A percentile compares a stretch with the other conserved stretches of the same genome.
Conservation (phyloP, 2,797 vertebrate species). For the Oryzias sinensis region DNA sequence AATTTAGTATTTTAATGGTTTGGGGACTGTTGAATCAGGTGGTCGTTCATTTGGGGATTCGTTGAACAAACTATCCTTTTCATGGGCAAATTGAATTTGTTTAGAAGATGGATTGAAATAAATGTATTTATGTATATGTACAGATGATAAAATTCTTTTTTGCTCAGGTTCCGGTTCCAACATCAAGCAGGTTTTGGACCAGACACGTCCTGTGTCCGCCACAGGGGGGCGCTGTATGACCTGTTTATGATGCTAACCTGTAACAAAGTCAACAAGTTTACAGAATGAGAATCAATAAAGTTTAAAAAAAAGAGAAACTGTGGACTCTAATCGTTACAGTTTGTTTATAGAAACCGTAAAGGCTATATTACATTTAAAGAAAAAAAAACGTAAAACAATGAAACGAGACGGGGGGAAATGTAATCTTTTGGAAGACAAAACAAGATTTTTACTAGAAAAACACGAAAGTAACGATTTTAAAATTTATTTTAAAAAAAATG, state of each 20-base stretch:
- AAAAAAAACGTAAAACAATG: neutral
- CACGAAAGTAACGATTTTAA: neutral
- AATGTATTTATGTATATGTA: slow-evolving; percentile 63
- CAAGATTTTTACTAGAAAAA: neutral
- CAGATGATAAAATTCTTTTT: slow-evolving; percentile 39
- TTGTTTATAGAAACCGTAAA: too few species aligned
- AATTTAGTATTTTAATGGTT: slow-evolving; percentile 43
- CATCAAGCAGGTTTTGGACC: slow-evolving; percentile 37
- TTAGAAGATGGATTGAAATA: slow-evolving; percentile 37
- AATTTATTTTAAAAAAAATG: too few species aligned
- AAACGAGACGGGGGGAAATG: neutral
- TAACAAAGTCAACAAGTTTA: slow-evolving; percentile 42
- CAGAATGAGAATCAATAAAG: slow-evolving; percentile 62
- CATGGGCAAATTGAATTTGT: slow-evolving; percentile 26
- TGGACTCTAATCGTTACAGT: neutral
- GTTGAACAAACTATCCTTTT: slow-evolving; percentile 30
- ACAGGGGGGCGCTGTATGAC: slow-evolving; percentile 55
- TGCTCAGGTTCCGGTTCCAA: slow-evolving; percentile 56
- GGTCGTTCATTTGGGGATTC: slow-evolving; percentile 4
- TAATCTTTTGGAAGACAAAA: neutral
- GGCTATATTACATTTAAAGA: neutral
- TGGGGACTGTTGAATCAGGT: slow-evolving; percentile 38
- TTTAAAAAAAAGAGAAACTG: slow-evolving; percentile 24
- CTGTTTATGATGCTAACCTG: slow-evolving; percentile 33
- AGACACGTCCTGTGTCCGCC: slow-evolving; percentile 43